Evolutionary conservation across 2,888 invertebrate species (phyloP).

Genomic region (Calliphora vomitoria): DNA sequence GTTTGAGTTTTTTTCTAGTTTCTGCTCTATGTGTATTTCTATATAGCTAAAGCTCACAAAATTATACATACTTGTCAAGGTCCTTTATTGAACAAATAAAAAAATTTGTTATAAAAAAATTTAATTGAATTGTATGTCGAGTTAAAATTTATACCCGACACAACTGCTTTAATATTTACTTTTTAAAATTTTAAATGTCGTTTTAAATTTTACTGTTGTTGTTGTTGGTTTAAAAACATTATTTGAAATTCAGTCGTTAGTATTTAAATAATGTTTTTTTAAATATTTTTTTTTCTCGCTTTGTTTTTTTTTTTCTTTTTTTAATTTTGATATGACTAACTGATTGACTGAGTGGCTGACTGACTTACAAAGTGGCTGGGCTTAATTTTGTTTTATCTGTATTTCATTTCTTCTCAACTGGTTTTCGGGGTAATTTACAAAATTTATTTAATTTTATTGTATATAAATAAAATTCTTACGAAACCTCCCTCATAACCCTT

Average conservation of each 20-base stretch:
- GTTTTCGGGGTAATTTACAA: conserved; percentile 35
- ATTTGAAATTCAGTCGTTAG: conserved; percentile 16
- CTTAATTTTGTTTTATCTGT: neutral
- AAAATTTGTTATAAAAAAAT: too few relatives aligned
- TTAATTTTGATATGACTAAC: conserved; percentile 38
- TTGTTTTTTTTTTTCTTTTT: neutral
- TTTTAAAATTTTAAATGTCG: conserved; percentile 21
- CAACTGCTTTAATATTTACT: conserved; percentile 28
- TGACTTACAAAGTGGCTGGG: conserved; percentile 36
- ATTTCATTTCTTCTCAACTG: conserved; percentile 18
- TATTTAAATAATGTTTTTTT: conserved; percentile 33
- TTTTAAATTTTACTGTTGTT: conserved; percentile 27
- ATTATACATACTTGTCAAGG: conserved; percentile 47
- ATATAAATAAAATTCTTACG: conserved; percentile 8
- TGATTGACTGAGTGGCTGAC: conserved; percentile 47
- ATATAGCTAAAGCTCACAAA: conserved; percentile 9
- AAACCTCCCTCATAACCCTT: neutral
- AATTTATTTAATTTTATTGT: neutral
- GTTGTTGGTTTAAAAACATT: neutral
- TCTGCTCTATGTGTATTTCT: too few relatives aligned
- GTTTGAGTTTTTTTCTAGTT: too few relatives aligned
- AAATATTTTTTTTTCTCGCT: neutral
- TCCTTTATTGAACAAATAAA: conserved; percentile 33
- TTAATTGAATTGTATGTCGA: neutral
- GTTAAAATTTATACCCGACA: neutral